A percentile compares a stretch with the other conserved stretches of the same genome.
Conservation (phyloP, 2,113 vertebrate species). For the Gopherus evgoodei region DNA sequence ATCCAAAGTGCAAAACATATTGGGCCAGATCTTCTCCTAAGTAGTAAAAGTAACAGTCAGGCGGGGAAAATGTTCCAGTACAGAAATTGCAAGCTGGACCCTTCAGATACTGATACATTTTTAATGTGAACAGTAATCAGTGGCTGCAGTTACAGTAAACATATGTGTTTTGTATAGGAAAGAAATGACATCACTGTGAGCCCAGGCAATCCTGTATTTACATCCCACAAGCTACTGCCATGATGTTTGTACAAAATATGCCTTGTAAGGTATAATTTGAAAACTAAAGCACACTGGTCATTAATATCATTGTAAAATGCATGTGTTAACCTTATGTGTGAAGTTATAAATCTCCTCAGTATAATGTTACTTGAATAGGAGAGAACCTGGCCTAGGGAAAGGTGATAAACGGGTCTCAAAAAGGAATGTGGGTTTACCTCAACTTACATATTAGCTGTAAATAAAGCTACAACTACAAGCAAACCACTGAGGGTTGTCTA, state of each 20-base stretch:
- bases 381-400: background rate
- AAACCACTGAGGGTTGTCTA: background rate
- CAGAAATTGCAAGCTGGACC: background rate
- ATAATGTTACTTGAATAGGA: background rate
- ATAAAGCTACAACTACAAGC: background rate
- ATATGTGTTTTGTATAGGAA: background rate
- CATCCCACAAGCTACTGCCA: background rate
- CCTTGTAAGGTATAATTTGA: background rate
- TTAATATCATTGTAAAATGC: background rate
- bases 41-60: conserved; percentile 5
- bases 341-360: background rate
- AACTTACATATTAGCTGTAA: background rate
- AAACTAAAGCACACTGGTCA: background rate
- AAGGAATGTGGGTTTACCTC: background rate
- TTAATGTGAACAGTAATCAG: background rate
- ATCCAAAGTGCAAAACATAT: background rate
- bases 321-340: background rate
- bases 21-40: background rate
- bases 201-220: background rate
- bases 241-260: background rate
- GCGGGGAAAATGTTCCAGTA: background rate
- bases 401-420: background rate
- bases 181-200: background rate
- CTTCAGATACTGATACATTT: background rate
- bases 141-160: background rate